Percentiles rank a stretch among this genome's conserved stretches.
Evolutionary conservation across 2,888 invertebrate species (phyloP).

Genomic region (Clostera curtula): DNA sequence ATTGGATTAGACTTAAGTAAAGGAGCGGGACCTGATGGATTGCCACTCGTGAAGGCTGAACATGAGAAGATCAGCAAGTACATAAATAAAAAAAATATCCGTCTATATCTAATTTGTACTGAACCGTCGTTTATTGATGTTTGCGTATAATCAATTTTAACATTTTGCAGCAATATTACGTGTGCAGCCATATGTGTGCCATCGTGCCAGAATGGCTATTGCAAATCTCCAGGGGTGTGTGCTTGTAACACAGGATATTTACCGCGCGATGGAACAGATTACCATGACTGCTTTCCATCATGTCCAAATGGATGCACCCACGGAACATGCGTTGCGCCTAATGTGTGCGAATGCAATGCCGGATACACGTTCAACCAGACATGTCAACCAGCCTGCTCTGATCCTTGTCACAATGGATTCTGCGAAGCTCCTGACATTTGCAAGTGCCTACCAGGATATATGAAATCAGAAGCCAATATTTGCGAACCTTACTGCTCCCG

Average conservation of each 20-base stretch:
- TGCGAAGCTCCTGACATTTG: conserved; percentile 18
- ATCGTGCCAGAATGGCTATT: conserved; percentile 29
- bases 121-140: too few species aligned
- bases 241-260: conserved; percentile 14
- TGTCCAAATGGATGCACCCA: conserved; percentile 23
- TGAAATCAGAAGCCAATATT: conserved; percentile 7
- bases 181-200: conserved; percentile 35
- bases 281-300: conserved; percentile 10
- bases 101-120: too few species aligned
- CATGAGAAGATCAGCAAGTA: too few species aligned
- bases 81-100: too few species aligned
- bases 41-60: too few species aligned
- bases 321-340: conserved; percentile 28
- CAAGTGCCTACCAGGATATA: conserved; percentile 9
- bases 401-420: conserved; percentile 13
- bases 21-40: too few species aligned
- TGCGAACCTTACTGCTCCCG: conserved; percentile 14
- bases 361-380: conserved; percentile 9
- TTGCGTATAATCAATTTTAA: too few species aligned
- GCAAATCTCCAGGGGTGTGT: conserved; percentile 21
- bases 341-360: conserved; percentile 17
- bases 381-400: conserved; percentile 16
- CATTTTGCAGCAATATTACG: conserved; percentile 12
- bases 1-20: too few species aligned
- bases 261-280: background rate